Evolutionary conservation across 2,888 invertebrate genomes (phyloP).

Genomic region (Conus canariensis): DNA sequence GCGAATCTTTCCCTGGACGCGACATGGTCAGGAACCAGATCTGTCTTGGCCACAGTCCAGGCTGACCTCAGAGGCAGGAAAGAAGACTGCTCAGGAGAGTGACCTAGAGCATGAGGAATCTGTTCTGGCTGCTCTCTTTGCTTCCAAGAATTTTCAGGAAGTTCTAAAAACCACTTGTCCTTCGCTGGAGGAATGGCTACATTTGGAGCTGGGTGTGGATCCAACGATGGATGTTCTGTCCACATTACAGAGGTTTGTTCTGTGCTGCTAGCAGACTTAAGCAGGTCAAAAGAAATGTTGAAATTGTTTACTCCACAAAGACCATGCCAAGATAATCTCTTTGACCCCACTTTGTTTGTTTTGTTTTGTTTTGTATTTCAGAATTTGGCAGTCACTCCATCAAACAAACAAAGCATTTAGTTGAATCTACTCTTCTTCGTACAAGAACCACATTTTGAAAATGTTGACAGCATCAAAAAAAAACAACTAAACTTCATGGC

Average conservation of each 20-base stretch:
- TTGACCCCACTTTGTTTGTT: no score
- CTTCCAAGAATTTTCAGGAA: conserved; percentile 34
- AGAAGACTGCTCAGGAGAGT: neutral
- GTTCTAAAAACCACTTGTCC: conserved; percentile 35
- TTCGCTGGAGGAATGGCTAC: conserved; percentile 54
- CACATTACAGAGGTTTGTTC: conserved; percentile 49
- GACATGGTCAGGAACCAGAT: neutral
- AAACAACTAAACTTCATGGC: no score
- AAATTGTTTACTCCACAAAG: no score
- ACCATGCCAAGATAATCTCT: no score
- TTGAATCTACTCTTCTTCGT: no score
- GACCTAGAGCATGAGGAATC: neutral
- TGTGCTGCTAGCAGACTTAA: neutral
- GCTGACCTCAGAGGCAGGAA: neutral
- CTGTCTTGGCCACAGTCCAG: neutral
- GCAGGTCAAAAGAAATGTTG: no score
- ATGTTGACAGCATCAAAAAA: no score
- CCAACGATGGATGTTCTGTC: conserved; percentile 47
- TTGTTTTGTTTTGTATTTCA: no score
- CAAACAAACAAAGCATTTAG: neutral
- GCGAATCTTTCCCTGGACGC: conserved; percentile 31
- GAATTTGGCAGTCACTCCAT: no score
- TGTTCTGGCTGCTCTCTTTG: neutral
- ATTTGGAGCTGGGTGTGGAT: conserved; percentile 50
- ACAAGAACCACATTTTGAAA: no score